Base-by-base conservation (phyloP, 2,797 vertebrate genomes). In the Cryptoprocta ferox region DNA sequence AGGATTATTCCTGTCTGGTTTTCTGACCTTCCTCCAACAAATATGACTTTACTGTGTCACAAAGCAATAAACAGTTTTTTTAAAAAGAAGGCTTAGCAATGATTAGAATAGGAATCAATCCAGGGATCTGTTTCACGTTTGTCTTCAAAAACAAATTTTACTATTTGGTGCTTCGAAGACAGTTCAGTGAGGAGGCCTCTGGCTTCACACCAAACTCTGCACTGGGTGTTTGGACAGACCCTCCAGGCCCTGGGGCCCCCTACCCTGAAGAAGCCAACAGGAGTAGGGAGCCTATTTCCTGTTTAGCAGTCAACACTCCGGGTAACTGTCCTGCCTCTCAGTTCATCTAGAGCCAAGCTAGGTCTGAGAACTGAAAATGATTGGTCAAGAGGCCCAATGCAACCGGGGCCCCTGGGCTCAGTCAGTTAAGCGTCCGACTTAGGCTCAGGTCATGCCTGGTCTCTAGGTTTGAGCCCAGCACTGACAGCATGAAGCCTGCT, bases 271-370 rank as follows among this genome's bases (percentile, higher is more conserved):
- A 78, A 48, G 32, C 65, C 81, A 75, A 50, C 5, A 42, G 48
- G 8, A 48, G 81, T 3, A 45, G 56, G 24, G 35, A 96, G 68
- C 65, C 96, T 91, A 50, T 68, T 48, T 53, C 70, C 68, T 19
- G 42, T n/a, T 75, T 61, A 91, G 86, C 42, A 1, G 5, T 89
- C 66, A 92, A 82, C 42, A 35, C 26, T 59, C 18, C 8, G 11
- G 32, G 37, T 84, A 78, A 78, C 14, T 35, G 71, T 73, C 70
- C 63, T 75, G 32, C 48, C 26, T 84, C 45, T 86, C 61, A 48
- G n/a, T 28, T 90, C 92, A 81, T 12, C 80, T 95, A 97, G 95
- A 96, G 68, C 71, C 50, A 59, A 97, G 93, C 19, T 50, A 75
- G 97, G 59, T 66, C 81, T 82, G 78, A 1, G 21, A 97, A 91